Percentiles rank a stretch among this genome's conserved stretches.
These are phyloP conservation scores for Hydrocynus forskahlii DNA, from an alignment of 2,797 vertebrate genomes.

Conservation along the genomic window DNA sequence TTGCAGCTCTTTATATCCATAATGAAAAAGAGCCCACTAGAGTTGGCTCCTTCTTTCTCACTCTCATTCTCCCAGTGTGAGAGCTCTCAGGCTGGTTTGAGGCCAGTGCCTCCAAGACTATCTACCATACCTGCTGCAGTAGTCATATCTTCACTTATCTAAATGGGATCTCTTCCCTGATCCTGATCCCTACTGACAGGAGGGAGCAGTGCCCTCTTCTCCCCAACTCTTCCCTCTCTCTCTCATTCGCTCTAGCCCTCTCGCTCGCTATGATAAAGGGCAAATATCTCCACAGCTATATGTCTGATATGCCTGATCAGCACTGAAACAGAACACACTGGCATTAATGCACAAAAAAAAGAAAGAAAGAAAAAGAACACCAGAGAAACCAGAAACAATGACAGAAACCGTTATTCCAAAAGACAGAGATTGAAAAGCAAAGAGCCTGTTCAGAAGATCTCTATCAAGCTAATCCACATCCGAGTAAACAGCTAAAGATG, in stretches of 20 bases:
- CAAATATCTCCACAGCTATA: conserved; percentile 33
- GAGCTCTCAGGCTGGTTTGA: conserved; percentile 38
- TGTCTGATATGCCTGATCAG: conserved; percentile 50
- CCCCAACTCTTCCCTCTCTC: conserved; percentile 53
- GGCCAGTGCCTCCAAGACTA: conserved; percentile 59
- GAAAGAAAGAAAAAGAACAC: background rate
- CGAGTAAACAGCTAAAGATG: conserved; percentile 41
- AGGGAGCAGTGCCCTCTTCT: conserved; percentile 43
- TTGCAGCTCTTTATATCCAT: conserved; percentile 26
- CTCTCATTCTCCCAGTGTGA: conserved; percentile 36
- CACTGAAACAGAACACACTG: conserved; percentile 24
- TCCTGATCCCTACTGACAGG: conserved; percentile 59
- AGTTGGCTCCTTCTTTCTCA: conserved; percentile 55
- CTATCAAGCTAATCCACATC: conserved; percentile 29
- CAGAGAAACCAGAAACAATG: background rate
- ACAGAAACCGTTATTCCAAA: conserved; percentile 27
- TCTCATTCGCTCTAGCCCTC: conserved; percentile 38
- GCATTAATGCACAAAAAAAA: background rate
- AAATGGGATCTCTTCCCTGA: conserved; percentile 59
- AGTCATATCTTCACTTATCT: conserved; percentile 70
- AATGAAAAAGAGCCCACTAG: conserved; percentile 30
- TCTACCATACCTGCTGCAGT: conserved; percentile 67
- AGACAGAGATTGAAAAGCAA: conserved; percentile 21
- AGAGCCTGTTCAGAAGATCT: conserved; percentile 14
- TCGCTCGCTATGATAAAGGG: conserved; percentile 47